Evolutionary conservation across 2,113 vertebrate species (phyloP), one percentile per base, ranked within the genome.

Genomic region (Austrofundulus limnaeus): DNA sequence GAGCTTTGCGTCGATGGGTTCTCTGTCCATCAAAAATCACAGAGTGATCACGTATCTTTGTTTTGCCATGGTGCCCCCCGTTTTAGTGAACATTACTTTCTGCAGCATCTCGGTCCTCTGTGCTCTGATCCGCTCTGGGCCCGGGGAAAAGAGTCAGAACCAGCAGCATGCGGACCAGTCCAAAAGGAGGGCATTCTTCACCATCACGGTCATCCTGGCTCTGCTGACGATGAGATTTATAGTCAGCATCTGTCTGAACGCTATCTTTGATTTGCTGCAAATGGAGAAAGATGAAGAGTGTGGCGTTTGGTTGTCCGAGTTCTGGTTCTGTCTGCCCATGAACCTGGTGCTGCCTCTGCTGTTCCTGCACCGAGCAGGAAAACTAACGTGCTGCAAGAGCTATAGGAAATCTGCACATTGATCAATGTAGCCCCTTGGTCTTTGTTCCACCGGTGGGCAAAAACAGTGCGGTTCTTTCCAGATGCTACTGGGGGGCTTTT

Each of bases 291-390:
- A 10, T 19, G 8, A 25, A 2, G 5, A 14, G 9, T 66, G 53
- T 11, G 45, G 31, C 5, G 0, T 49, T 17, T 57, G 34, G 45
- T 5, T 41, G 1, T 57, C 43, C 12, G 10, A n/a, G 1, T 3
- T 57, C 16, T 66, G 64, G 64, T 57, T 66, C 34, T 28, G 11
- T 2, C 21, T 66, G 1, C 64, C 53, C 45, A 57, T 52, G 28
- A 66, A 20, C 6, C 19, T 53, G 49, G 39, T 64, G 24, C 31
- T 45, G 17, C 49, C 24, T 2, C 6, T 65, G 28, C 6, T 62
- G 16, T 62, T 51, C 15, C 17, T 51, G 0, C 60, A 62, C 0
- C 24, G 3, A 50, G 37, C 19, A n/a, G 51, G 51, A 19, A 55
- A 55, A 24, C 10, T 28, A 28, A 7, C 25, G 7, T 28, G 3